These are phyloP conservation scores for Dimorphilus gyrociliatus DNA, from an alignment of 2,888 invertebrate species.

Conservation along the genomic window DNA sequence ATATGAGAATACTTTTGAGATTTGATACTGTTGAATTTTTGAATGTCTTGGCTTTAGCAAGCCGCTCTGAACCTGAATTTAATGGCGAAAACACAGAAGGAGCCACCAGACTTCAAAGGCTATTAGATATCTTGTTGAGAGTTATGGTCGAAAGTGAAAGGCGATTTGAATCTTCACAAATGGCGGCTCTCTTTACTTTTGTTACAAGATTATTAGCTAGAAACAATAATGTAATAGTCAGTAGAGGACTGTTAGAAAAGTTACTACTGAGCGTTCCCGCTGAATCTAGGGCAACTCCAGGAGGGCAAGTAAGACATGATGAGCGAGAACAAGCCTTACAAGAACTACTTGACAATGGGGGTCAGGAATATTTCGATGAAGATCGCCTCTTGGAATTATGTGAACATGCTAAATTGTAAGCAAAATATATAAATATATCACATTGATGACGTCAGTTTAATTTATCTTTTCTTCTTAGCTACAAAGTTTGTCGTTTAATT, in stretches of 20 bases:
- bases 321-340: slow-evolving; percentile 58
- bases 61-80: not conserved
- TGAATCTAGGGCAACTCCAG: too few species aligned
- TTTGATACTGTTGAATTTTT: slow-evolving; percentile 71
- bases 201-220: slow-evolving; percentile 49
- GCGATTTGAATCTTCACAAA: slow-evolving; percentile 41
- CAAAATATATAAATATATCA: slow-evolving; percentile 6
- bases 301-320: too few species aligned
- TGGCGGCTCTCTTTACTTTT: slow-evolving; percentile 50
- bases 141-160: slow-evolving; percentile 51
- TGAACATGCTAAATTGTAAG: slow-evolving; percentile 49
- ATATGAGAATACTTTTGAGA: slow-evolving; percentile 49
- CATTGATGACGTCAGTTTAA: too few species aligned
- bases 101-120: slow-evolving; percentile 48
- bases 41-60: slow-evolving; percentile 56
- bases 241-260: slow-evolving; percentile 46
- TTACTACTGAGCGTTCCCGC: slow-evolving; percentile 17
- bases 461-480: slow-evolving; percentile 38
- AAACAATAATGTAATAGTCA: slow-evolving; percentile 39
- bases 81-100: not conserved
- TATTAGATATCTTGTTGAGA: slow-evolving; percentile 59
- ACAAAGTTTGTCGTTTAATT: slow-evolving; percentile 52
- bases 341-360: slow-evolving; percentile 48
- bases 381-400: slow-evolving; percentile 48
- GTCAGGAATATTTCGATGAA: slow-evolving; percentile 45